Conservation (phyloP, 2,113 vertebrate genomes). For the Cebus imitator region DNA sequence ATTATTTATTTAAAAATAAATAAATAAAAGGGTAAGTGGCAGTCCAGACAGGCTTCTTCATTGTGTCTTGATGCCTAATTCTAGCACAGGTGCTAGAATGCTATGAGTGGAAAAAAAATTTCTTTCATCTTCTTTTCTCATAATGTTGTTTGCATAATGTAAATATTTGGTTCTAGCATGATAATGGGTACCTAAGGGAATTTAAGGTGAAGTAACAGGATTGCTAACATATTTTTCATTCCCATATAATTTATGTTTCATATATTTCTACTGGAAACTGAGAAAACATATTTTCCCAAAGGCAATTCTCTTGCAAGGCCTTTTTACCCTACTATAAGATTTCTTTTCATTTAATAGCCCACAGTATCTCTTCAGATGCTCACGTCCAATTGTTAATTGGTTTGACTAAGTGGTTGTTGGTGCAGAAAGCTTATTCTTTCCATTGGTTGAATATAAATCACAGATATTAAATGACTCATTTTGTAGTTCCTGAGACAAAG, state of each 20-base stretch:
- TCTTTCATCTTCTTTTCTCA: slow-evolving; percentile 28
- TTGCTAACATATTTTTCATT: slow-evolving; percentile 11
- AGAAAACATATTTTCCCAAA: background rate
- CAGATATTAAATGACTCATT: background rate
- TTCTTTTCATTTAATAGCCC: background rate
- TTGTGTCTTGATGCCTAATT: background rate
- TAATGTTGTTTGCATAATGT: slow-evolving; percentile 28
- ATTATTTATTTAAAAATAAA: slow-evolving; percentile 26
- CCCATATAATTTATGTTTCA: background rate
- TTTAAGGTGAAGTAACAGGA: background rate
- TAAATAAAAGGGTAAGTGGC: background rate
- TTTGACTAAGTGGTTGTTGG: background rate
- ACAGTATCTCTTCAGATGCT: background rate
- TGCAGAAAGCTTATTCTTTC: background rate
- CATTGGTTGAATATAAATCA: background rate
- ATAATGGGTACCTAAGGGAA: background rate
- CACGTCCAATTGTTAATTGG: background rate
- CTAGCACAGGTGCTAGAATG: background rate
- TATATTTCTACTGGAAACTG: background rate
- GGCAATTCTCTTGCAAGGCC: background rate
- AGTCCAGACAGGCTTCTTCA: background rate
- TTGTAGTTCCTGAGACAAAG: background rate
- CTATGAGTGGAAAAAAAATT: background rate
- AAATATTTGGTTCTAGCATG: background rate
- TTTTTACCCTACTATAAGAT: background rate